These are phyloP conservation scores for Rhynchonema sp. DNA, from an alignment of 2,888 invertebrate species.

Conservation along the genomic window DNA sequence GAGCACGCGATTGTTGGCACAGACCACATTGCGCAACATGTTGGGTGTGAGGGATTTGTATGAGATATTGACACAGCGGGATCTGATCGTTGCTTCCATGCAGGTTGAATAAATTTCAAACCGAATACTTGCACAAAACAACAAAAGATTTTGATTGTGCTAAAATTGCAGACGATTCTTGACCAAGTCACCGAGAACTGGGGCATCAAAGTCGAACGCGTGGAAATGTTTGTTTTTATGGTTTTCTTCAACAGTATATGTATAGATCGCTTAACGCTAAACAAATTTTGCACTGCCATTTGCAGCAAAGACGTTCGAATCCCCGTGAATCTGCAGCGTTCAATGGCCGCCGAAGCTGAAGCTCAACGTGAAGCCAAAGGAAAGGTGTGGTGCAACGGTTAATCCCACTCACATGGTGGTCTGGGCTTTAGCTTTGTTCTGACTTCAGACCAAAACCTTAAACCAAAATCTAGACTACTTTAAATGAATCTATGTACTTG, in stretches of 20 bases:
- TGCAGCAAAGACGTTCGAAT: background rate
- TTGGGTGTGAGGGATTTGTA: slow-evolving; percentile 82
- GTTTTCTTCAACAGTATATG: no score
- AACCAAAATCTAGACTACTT: no score
- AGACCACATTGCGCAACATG: slow-evolving; percentile 44
- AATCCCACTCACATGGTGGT: no score
- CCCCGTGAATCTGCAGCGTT: background rate
- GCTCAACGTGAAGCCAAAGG: background rate
- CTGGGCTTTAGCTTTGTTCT: no score
- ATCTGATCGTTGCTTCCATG: slow-evolving; percentile 73
- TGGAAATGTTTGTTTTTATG: background rate
- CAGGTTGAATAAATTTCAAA: slow-evolving; percentile 33
- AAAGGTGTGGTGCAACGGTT: no score
- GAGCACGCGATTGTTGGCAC: slow-evolving; percentile 28
- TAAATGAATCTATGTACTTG: no score
- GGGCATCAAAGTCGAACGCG: slow-evolving; percentile 26
- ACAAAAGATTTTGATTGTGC: background rate
- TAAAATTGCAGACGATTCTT: slow-evolving; percentile 36
- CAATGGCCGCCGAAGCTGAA: background rate
- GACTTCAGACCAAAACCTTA: no score
- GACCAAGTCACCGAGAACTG: slow-evolving; percentile 28
- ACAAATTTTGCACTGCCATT: background rate
- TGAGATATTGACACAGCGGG: slow-evolving; percentile 80
- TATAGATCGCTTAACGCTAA: background rate
- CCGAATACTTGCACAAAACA: background rate